These are phyloP conservation scores for Cyprinodon brontotheroides DNA, from an alignment of 2,113 vertebrate genomes.

Conservation along the genomic window DNA sequence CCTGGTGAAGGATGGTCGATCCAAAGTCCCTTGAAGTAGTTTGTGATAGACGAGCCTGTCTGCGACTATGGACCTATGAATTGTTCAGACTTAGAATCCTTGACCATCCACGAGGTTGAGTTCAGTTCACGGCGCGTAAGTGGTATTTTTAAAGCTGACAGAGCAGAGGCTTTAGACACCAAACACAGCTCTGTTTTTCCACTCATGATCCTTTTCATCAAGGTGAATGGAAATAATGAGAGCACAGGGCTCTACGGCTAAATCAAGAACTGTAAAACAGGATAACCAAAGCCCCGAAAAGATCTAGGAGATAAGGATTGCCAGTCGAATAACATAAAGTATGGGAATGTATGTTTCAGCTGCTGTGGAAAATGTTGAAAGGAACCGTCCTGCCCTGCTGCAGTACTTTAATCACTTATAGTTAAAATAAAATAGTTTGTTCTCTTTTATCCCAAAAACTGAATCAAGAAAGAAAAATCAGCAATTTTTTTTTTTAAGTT, in stretches of 20 bases:
- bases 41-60: slow-evolving; percentile 57
- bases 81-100: slow-evolving; percentile 25
- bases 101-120: slow-evolving; percentile 45
- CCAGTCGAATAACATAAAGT: slow-evolving; percentile 7
- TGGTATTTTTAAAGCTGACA: slow-evolving; percentile 65
- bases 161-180: slow-evolving; percentile 59
- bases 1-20: slow-evolving; percentile 66
- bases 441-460: neutral
- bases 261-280: slow-evolving; percentile 56
- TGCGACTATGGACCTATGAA: slow-evolving; percentile 54
- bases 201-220: slow-evolving; percentile 60
- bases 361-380: slow-evolving; percentile 14
- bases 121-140: slow-evolving; percentile 55
- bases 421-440: too few relatives aligned
- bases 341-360: slow-evolving; percentile 7
- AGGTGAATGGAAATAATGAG: slow-evolving; percentile 69
- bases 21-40: slow-evolving; percentile 43
- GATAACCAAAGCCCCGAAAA: slow-evolving; percentile 35
- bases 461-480: neutral
- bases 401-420: neutral
- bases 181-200: slow-evolving; percentile 65
- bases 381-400: neutral
- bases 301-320: slow-evolving; percentile 17
- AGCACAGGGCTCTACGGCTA: slow-evolving; percentile 37
- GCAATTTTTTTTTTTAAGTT: neutral